A percentile compares a stretch with the other conserved stretches of the same genome.
phyloP scores from a whole-genome alignment of 1,140 invertebrate genomes.

The Trichomalopsis sarcophagae region DNA sequence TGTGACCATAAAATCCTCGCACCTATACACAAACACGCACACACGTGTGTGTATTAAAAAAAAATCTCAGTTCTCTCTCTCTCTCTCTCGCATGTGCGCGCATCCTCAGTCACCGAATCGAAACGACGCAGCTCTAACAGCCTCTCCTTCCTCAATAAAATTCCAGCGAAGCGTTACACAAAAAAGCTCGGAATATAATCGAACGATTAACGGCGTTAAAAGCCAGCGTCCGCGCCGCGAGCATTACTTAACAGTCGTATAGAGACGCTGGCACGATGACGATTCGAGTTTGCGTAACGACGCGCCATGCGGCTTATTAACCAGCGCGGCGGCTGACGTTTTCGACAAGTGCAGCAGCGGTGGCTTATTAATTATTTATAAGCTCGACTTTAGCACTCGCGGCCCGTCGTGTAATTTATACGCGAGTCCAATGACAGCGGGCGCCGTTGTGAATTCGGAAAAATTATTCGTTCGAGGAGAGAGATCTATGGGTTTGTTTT shows the following conservation, averaged over 20 bases:
- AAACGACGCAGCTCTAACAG: background rate
- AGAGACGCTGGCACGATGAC: background rate
- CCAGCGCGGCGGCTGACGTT: background rate
- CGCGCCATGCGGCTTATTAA: background rate
- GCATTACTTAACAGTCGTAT: conserved; percentile 32
- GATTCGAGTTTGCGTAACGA: conserved; percentile 21
- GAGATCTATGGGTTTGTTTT: background rate
- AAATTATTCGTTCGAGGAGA: background rate
- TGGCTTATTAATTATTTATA: conserved; percentile 46
- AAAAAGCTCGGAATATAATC: background rate
- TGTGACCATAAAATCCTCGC: background rate
- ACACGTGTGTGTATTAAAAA: background rate
- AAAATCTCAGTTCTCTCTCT: background rate
- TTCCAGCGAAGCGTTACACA: background rate
- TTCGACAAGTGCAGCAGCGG: conserved; percentile 26
- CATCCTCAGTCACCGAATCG: too few species aligned
- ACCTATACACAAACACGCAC: background rate
- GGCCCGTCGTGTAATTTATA: background rate
- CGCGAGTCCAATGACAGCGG: too few species aligned
- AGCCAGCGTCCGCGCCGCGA: background rate
- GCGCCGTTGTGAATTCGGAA: background rate
- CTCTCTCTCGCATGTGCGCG: too few species aligned
- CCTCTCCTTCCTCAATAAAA: conserved; percentile 31
- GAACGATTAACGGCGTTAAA: conserved; percentile 23
- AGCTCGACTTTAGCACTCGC: background rate